Base-by-base conservation (phyloP, 2,888 invertebrate species). In the Petrolisthes manimaculis region DNA sequence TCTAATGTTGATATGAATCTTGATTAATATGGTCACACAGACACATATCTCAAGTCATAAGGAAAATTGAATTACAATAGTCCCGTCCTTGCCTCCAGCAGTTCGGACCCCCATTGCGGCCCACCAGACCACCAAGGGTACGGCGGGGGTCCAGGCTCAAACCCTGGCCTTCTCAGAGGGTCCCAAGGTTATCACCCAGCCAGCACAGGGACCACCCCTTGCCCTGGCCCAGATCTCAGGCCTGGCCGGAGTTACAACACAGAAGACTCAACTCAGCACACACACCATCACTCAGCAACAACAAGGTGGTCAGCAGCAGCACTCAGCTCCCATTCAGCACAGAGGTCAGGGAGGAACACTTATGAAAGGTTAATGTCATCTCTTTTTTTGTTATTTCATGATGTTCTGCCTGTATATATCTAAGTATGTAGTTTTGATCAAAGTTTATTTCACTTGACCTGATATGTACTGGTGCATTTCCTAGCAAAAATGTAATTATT, bases 131-230 rank as follows among this genome's bases (percentile, higher is more conserved):
- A 84, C 9, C 56, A 89, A 89, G 51, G 21, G 6, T 2, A 71
- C 71, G 71, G 54, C 78, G 12, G 84, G 88, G 14, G 84, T 88
- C 14, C 89, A 85, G 71, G 78, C 81, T 8, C 89, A 89, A 71
- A 79, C 85, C 9, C 37, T 89, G 51, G 51, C 88, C 74, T 89
- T 87, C 75, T 61, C 88, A 18, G 86, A 86, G n/a, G 90, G 90
- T 51, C 90, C 88, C 5, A 90, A 92, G 91, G 92, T 92, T 75
- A 92, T 92, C 81, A 91, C 92, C 53, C 92, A 92, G 85, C 92
- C 92, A 14, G 91, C 92, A 5, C 92, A 92, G 90, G 92, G 92
- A 5, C 92, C 92, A 21, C 92, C 92, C 14, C 78, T 90, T 61
- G 88, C 88, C 24, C 84, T 91, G 67, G 80, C 89, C 5, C 91